Evolutionary conservation across 2,888 invertebrate species (phyloP), one percentile per base, ranked within the genome.

Genomic region (Sussaba pulchella): DNA sequence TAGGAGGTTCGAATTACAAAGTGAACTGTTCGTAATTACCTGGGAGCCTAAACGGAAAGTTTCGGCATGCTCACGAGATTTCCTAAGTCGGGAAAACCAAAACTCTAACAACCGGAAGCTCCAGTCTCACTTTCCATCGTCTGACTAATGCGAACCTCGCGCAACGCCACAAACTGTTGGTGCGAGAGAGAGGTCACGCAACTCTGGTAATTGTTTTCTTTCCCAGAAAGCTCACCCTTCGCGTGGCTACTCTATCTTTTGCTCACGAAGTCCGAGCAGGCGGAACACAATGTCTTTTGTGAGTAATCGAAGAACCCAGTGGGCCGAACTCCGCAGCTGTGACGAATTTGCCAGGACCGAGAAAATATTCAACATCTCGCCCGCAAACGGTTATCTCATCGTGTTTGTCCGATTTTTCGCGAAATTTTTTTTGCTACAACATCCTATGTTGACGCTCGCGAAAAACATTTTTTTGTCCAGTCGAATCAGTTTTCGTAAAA

Each of bases 1-100:
- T 19, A n/a, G 67, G 26, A 31, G 64, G 45, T 19, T 75, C 83
- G 87, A 90, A 90, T 90, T 89, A 89, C 90, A 90, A 89, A 89
- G 88, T 89, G 88, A 90, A 90, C 88, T 88, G 86, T 84, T 81
- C 70, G 69, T 82, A 80, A 63, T 81, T 73, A 74, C 75, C 78
- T 72, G 52, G 10, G 39, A 19, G 57, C 50, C 70, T 54, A 52
- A 71, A 69, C 21, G 59, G 52, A 64, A 78, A 47, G 77, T 78
- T 74, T 47, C 52, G 21, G 57, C 71, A 14, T 47, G 47, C 50
- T 59, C 43, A n/a, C 64, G 64, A 63, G 69, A 1, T 14, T 71
- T 54, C 66, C 72, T 31, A 21, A 8, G 61, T 14, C 45, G 9
- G 26, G 61, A 47, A 63, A 63, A 73, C 54, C 81, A 54, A 72